Evolutionary conservation across 2,888 invertebrate genomes (phyloP).

Genomic region (Cosmopolites sordidus): DNA sequence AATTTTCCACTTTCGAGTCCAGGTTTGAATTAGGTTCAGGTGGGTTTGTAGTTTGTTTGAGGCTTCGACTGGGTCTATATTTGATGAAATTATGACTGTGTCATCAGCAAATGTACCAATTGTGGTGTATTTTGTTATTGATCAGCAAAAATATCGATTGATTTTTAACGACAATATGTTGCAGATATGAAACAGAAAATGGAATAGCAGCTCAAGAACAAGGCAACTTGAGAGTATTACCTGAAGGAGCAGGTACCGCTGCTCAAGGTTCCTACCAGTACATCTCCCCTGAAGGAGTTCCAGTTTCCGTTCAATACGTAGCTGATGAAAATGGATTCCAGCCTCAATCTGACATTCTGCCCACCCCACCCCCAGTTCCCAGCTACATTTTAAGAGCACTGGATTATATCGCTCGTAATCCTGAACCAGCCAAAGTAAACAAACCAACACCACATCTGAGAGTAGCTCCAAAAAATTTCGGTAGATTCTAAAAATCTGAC

Average conservation of each 20-base stretch:
- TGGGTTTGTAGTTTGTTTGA: too few species aligned
- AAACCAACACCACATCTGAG: too few species aligned
- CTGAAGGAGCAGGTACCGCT: conserved; percentile 42
- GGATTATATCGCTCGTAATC: conserved; percentile 53
- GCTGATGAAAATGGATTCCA: conserved; percentile 41
- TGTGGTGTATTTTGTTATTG: too few species aligned
- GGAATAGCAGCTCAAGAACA: conserved; percentile 57
- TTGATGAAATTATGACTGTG: too few species aligned
- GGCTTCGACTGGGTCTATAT: too few species aligned
- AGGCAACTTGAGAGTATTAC: conserved; percentile 48
- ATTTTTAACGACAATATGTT: conserved; percentile 12
- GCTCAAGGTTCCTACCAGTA: conserved; percentile 49
- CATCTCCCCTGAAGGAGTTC: conserved; percentile 37
- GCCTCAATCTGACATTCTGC: conserved; percentile 33
- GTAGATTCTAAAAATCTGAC: too few species aligned
- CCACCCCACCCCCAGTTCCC: conserved; percentile 38
- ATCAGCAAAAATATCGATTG: too few species aligned
- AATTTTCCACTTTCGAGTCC: too few species aligned
- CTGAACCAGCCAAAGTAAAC: conserved; percentile 25
- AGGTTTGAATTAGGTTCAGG: too few species aligned
- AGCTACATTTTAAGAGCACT: conserved; percentile 55
- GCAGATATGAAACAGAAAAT: conserved; percentile 57
- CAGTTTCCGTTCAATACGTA: conserved; percentile 32
- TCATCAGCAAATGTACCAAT: too few species aligned
- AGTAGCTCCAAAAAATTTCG: too few species aligned